Conservation (phyloP, 2,113 vertebrate genomes). For the Rhinoderma darwinii region DNA sequence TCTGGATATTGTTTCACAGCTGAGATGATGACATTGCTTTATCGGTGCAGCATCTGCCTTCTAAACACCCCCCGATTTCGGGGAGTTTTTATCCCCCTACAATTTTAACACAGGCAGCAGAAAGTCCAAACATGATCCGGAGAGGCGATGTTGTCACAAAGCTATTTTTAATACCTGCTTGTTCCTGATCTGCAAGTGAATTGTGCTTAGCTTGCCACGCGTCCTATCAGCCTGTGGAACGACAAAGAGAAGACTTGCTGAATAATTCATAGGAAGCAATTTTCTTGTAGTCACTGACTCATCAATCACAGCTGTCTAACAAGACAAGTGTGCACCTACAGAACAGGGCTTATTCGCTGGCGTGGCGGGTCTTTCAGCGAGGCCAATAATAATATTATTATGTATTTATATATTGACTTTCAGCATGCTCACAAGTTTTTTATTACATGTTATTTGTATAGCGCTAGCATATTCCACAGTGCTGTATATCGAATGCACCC, state of each 20-base stretch:
- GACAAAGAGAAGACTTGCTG: conserved; percentile 95
- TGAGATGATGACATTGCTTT: conserved; percentile 78
- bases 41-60: conserved; percentile 76
- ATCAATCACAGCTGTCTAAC: conserved; percentile 94
- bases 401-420: conserved; percentile 3
- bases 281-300: conserved; percentile 95
- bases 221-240: conserved; percentile 95
- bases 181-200: conserved; percentile 96
- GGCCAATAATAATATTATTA: conserved; percentile 35
- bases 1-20: conserved; percentile 74
- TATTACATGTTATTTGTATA: neutral
- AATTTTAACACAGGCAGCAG: conserved; percentile 79
- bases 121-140: conserved; percentile 83
- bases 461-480: neutral
- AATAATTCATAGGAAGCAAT: conserved; percentile 95
- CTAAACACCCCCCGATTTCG: conserved; percentile 70
- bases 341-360: conserved; percentile 82
- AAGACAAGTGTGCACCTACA: conserved; percentile 88
- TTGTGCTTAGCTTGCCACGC: conserved; percentile 92
- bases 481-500: neutral
- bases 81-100: conserved; percentile 43
- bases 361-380: conserved; percentile 78
- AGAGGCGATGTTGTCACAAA: conserved; percentile 81
- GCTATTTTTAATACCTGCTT: conserved; percentile 95
- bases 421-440: neutral